Base-by-base conservation (phyloP, 1,140 invertebrate genomes). In the Caerostris extrusa region DNA sequence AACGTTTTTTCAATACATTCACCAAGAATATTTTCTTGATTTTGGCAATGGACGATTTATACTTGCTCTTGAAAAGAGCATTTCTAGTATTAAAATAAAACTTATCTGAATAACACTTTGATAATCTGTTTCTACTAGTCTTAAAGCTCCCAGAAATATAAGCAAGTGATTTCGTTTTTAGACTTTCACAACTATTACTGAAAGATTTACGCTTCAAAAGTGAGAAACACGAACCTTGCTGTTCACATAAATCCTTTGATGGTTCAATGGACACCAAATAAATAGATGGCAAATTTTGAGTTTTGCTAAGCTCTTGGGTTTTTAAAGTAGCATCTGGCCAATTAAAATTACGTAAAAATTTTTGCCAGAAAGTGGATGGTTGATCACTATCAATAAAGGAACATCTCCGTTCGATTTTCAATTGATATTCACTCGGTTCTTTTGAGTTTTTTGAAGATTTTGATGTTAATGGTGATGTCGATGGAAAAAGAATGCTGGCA, bases 401-500 rank as follows among this genome's bases (percentile, higher is more conserved):
- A 77, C 34, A 3, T 71, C 1, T 6, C n/a, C 3, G 34, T 50
- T 77, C 10, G 71, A 77, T 53, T 53, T 34, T 8, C 10, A 77
- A 77, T 14, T 14, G 7, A 34, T 85, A 57, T n/a, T 85, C 6
- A 10, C 58, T 58, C 34, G 56, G 12, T 10, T 60, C 19, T 85
- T 81, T 34, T 34, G n/a, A 81, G 0, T 5, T 50, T 64, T 64
- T 34, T 3, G 19, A 81, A 7, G 34, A 12, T 50, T 50, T 6
- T 7, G 10, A 19, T 58, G 19, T 53, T 10, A 50, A 58, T 7
- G 57, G 34, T 58, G 82, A 55, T 58, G 85, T 58, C 7, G 17
- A 50, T 50, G 50, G 8, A 85, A 94, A 61, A 0, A 98, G 97
- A 55, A 97, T 97, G 0, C 97, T 97, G 8, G 97, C 97, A 3